Evolutionary conservation across 2,888 invertebrate species (phyloP), one percentile per base, ranked within the genome.

Genomic region (Cylloceria caligata): DNA sequence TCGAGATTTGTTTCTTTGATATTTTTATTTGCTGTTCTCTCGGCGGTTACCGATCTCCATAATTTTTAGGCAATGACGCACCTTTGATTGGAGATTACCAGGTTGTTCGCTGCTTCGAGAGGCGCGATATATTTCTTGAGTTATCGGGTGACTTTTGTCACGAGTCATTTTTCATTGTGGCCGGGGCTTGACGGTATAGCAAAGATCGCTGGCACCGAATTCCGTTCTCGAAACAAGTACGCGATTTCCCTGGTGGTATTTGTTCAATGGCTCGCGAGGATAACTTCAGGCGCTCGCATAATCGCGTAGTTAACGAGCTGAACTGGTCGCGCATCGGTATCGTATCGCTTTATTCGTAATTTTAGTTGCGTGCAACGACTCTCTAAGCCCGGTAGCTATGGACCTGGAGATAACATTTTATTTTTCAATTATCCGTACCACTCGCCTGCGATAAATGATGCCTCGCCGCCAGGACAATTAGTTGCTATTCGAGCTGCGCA

Each of bases 111-210:
- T 42, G 47, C 74, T 67, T 39, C 16, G 16, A 27, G 55, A 49
- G 24, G n/a, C 67, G 19, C 47, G 7, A 60, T 11, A 64, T 45
- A 57, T 75, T 69, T 71, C 57, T 47, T 21, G 30, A 71, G 24
- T 71, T 80, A 80, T 75, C 80, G 36, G 75, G 65, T 71, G 57
- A 75, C 45, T 75, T 75, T 75, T 71, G 55, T 75, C 47, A 21
- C 45, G 74, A 75, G 49, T 65, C 80, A 75, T 80, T 80, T 49
- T 57, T 80, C 80, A 75, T 49, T 39, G 45, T 19, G 16, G 16
- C 21, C 34, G 36, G 47, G 34, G 2, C 27, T 67, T n/a, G n/a
- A 47, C 19, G 0, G 36, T 9, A 42, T n/a, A n/a, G 3, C 0
- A 27, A 45, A 21, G n/a, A 68, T 52, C 68, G 68, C 36, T 68